Evolutionary conservation across 2,797 vertebrate species (phyloP).

Genomic region (Anas bahamensis): DNA sequence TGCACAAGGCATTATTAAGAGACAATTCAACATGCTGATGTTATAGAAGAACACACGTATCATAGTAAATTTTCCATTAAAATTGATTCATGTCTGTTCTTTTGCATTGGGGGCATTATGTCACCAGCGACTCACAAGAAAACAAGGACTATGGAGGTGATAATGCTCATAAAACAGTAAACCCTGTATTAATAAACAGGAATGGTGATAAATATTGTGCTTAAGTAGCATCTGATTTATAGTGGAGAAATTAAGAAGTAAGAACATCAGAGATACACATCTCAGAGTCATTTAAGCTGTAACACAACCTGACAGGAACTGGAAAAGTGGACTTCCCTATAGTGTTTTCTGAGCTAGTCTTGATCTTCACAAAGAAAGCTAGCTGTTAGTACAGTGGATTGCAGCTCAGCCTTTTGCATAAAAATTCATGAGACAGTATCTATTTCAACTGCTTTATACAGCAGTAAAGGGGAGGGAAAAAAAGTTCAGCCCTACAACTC

Average conservation of each 20-base stretch:
- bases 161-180: not conserved
- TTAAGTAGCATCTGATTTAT: not conserved
- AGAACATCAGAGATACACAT: not conserved
- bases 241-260: not conserved
- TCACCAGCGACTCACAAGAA: not conserved
- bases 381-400: conserved; percentile 40
- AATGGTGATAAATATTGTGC: not conserved
- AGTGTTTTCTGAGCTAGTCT: conserved; percentile 11
- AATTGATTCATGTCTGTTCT: not conserved
- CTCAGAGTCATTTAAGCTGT: not conserved
- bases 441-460: conserved; percentile 69
- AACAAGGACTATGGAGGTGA: not conserved
- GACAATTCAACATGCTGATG: not conserved
- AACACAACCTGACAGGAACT: not conserved
- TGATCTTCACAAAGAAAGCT: conserved; percentile 40
- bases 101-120: not conserved
- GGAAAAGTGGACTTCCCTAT: not conserved
- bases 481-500: conserved; percentile 68
- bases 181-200: not conserved
- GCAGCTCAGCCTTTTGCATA: conserved; percentile 75
- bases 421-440: conserved; percentile 77
- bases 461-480: conserved; percentile 52
- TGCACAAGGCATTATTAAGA: not conserved
- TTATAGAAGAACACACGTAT: not conserved
- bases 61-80: not conserved